Evolutionary conservation across 1,140 invertebrate species (phyloP).

Genomic region (Nephila pilipes): DNA sequence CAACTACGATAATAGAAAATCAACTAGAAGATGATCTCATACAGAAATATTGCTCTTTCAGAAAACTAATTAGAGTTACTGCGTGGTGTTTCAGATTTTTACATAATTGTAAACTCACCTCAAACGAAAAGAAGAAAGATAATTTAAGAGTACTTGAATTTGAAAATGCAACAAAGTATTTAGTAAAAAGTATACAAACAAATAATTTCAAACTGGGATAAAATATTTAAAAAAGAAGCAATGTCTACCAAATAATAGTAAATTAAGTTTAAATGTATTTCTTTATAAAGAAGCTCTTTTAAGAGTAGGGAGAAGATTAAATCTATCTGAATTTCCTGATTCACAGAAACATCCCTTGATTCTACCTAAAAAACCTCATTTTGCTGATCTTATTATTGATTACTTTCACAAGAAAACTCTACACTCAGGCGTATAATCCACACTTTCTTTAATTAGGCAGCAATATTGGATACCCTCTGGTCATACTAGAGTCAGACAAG

Average conservation of each 20-base stretch:
- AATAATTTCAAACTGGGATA: slow-evolving; percentile 1
- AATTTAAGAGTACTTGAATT: not conserved
- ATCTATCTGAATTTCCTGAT: not conserved
- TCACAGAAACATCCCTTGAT: slow-evolving; percentile 47
- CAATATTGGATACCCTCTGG: too few species aligned
- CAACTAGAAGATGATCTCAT: not conserved
- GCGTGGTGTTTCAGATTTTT: slow-evolving; percentile 19
- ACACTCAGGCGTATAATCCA: not conserved
- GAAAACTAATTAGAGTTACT: not conserved
- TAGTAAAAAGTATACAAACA: not conserved
- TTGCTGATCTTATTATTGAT: slow-evolving; percentile 23
- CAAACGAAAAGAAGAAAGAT: not conserved
- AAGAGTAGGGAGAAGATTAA: slow-evolving; percentile 41
- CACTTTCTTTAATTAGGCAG: too few species aligned
- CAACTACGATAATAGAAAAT: too few species aligned
- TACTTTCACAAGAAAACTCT: slow-evolving; percentile 39
- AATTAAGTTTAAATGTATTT: not conserved
- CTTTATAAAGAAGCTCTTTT: slow-evolving; percentile 47
- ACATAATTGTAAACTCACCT: not conserved
- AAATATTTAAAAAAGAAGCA: not conserved
- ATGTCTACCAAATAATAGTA: not conserved
- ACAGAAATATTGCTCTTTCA: not conserved
- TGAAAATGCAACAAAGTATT: not conserved
- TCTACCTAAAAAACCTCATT: not conserved
- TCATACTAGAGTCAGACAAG: too few species aligned